phyloP scores from a whole-genome alignment of 1,140 invertebrate species.

The Drosophila melanica region DNA sequence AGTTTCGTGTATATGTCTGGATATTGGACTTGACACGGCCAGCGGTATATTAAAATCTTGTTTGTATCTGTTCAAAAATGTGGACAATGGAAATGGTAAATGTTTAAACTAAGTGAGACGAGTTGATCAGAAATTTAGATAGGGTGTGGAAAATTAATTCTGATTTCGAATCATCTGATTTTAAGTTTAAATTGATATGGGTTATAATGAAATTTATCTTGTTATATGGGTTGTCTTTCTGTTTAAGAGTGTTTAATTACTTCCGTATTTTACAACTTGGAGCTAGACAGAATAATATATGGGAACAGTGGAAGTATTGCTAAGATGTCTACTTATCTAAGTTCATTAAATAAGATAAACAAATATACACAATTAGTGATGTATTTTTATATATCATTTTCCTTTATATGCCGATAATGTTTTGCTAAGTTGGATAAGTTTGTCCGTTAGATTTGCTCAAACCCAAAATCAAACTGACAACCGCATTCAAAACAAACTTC shows the following conservation, averaged over 20 bases:
- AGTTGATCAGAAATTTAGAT: slow-evolving; percentile 39
- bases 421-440: neutral
- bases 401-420: neutral
- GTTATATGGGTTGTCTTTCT: slow-evolving; percentile 3
- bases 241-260: neutral
- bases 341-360: no score
- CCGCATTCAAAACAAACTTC: slow-evolving; percentile 66
- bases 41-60: slow-evolving; percentile 28
- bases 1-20: slow-evolving; percentile 22
- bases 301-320: neutral
- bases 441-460: slow-evolving; percentile 26
- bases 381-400: neutral
- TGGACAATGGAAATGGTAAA: slow-evolving; percentile 9
- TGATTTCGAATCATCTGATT: slow-evolving; percentile 13
- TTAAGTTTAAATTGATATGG: slow-evolving; percentile 15
- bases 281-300: no score
- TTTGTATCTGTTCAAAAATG: slow-evolving; percentile 19
- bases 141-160: slow-evolving; percentile 51
- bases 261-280: neutral
- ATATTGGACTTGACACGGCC: slow-evolving; percentile 25
- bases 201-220: slow-evolving; percentile 10
- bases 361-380: no score
- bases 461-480: slow-evolving; percentile 57
- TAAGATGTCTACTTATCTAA: no score
- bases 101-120: slow-evolving; percentile 15